phyloP scores from a whole-genome alignment of 2,888 invertebrate species.

The Euzophera pinguis region DNA sequence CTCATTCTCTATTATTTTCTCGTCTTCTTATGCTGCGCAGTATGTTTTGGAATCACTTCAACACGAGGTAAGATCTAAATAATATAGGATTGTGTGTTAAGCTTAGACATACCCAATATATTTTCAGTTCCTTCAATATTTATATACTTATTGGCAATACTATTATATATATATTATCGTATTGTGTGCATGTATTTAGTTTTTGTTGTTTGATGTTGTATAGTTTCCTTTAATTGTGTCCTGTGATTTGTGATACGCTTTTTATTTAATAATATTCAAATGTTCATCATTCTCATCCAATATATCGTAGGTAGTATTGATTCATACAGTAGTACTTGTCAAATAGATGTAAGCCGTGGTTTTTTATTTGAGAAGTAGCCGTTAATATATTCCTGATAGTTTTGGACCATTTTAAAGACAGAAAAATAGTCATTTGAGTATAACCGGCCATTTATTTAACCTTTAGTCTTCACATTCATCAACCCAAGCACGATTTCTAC shows the following conservation, averaged over 20 bases:
- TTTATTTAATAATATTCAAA: conserved; percentile 47
- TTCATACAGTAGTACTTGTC: conserved; percentile 1
- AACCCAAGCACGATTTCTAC: no score
- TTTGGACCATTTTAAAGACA: no score
- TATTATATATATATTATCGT: conserved; percentile 25
- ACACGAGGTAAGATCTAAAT: conserved; percentile 93
- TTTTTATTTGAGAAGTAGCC: neutral
- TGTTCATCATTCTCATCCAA: conserved; percentile 26
- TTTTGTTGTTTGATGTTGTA: conserved; percentile 51
- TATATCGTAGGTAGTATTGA: conserved; percentile 27
- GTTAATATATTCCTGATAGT: neutral
- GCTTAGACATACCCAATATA: conserved; percentile 30
- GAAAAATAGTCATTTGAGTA: no score
- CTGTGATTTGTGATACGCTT: conserved; percentile 83
- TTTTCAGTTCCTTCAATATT: conserved; percentile 24
- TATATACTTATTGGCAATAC: conserved; percentile 33
- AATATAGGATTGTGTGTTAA: conserved; percentile 51
- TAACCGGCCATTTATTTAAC: no score
- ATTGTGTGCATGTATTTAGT: conserved; percentile 25
- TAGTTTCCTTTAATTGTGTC: conserved; percentile 73
- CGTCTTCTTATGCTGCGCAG: conserved; percentile 92
- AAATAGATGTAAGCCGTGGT: conserved; percentile 1
- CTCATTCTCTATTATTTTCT: conserved; percentile 81
- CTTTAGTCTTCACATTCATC: no score
- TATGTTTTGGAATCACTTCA: conserved; percentile 99